phyloP scores from a whole-genome alignment of 2,797 vertebrate genomes.

The Cirrhinus mrigala region DNA sequence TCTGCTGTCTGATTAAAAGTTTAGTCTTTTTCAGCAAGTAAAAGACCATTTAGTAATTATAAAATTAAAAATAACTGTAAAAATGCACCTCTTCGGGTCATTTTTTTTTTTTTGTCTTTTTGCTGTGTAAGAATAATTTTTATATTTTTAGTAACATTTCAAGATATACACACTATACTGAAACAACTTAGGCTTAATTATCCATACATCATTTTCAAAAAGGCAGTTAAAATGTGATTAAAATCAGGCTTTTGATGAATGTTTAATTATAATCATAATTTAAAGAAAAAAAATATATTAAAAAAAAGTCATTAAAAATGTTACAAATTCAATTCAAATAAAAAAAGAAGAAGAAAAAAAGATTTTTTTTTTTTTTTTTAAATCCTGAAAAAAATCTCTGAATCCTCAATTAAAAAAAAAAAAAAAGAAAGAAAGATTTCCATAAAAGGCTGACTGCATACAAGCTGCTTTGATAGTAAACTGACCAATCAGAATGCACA shows the following conservation, averaged over 20 bases:
- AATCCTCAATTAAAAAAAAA: too few species aligned
- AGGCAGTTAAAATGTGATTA: not conserved
- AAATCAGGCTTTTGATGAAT: not conserved
- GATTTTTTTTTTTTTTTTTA: too few species aligned
- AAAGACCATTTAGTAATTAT: not conserved
- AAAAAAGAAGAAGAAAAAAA: too few species aligned
- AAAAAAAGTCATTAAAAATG: too few species aligned
- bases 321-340: too few species aligned
- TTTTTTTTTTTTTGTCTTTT: not conserved
- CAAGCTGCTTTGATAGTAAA: not conserved
- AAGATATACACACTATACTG: not conserved
- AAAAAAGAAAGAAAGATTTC: too few species aligned
- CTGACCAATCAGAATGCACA: not conserved
- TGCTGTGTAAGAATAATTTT: not conserved
- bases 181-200: not conserved
- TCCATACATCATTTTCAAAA: too few species aligned
- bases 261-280: too few species aligned
- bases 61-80: not conserved
- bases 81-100: not conserved
- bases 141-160: not conserved
- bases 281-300: too few species aligned
- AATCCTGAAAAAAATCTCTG: too few species aligned
- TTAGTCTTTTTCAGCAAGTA: not conserved
- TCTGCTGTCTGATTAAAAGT: not conserved
- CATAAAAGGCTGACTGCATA: not conserved